These are phyloP conservation scores for Melanotaenia parkinsoni DNA, from an alignment of 2,797 vertebrate species.

Conservation along the genomic window DNA sequence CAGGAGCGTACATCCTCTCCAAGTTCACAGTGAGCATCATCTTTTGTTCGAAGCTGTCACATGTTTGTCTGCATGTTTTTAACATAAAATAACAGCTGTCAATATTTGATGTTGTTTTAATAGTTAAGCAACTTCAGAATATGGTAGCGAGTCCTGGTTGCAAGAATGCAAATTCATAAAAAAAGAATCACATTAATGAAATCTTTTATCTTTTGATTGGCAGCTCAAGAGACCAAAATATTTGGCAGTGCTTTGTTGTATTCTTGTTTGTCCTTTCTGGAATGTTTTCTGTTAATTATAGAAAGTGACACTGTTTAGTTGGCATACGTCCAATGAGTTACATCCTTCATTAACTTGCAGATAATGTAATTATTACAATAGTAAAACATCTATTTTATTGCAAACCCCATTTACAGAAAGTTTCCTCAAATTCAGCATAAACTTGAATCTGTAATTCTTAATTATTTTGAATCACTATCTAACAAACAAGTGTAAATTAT, in stretches of 20 bases:
- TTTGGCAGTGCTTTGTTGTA: not conserved
- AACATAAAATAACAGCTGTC: not conserved
- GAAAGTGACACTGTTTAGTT: not conserved
- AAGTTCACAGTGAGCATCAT: conserved; percentile 87
- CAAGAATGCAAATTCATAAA: not conserved
- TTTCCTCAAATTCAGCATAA: too few species aligned
- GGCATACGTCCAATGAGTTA: not conserved
- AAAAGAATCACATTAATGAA: not conserved
- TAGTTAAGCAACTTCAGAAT: not conserved
- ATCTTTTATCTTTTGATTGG: not conserved
- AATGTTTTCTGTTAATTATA: not conserved
- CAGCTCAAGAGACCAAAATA: not conserved
- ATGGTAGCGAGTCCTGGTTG: not conserved
- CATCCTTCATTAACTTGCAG: not conserved
- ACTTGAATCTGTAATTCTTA: too few species aligned
- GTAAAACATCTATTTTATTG: not conserved
- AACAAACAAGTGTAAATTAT: too few species aligned
- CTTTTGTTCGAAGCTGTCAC: not conserved
- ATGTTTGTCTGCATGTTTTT: not conserved
- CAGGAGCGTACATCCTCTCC: conserved; percentile 89
- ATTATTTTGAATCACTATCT: too few species aligned
- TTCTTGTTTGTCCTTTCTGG: not conserved
- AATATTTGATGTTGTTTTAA: not conserved
- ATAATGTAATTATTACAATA: not conserved
- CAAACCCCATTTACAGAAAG: too few species aligned